Base-by-base conservation (phyloP, 2,797 vertebrate genomes). In the Sebastes alutus region DNA sequence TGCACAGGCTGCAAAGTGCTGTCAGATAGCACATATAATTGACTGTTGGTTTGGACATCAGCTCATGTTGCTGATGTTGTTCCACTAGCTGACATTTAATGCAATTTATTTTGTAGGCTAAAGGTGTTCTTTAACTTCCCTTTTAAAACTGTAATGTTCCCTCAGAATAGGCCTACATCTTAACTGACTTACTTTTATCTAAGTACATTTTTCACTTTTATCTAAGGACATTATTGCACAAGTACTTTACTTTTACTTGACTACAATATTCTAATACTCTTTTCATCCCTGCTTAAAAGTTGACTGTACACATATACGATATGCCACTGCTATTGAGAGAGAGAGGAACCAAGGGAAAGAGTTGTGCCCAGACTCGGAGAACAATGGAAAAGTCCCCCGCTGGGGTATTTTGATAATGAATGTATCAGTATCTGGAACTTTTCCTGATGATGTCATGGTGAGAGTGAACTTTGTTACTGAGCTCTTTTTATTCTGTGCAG, bases 361-460 rank as follows among this genome's bases (percentile, higher is more conserved):
- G 65, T 29, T 65, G 35, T 77, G 85, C 68, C 78, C 42, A 64
- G 78, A 72, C 83, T 64, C 49, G 58, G 30, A 75, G 80, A 80
- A 88, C 81, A 79, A 82, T 78, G 87, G 80, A 82, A 84, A 88
- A 78, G 59, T 54, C 69, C 30, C 61, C 30, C 61, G 60, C 65
- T 77, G 75, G 23, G 32, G 22, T 81, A 56, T 91, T 87, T 82
- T 78, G 73, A 91, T 61, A 81, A 66, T 81, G 76, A 80, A 66
- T 61, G 30, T 85, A 80, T 87, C 73, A 56, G 55, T 56, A 80
- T 76, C 63, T 81, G 71, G 81, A 87, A 63, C 32, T 18, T 80
- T 89, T 88, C 86, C 81, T 33, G 8, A 68, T 87, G 82, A 92
- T 77, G 81, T 90, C 90, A 93, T 84, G 18, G 29, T 27, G 46